phyloP scores from a whole-genome alignment of 2,888 invertebrate genomes.

The Chymomyza procnemis region DNA sequence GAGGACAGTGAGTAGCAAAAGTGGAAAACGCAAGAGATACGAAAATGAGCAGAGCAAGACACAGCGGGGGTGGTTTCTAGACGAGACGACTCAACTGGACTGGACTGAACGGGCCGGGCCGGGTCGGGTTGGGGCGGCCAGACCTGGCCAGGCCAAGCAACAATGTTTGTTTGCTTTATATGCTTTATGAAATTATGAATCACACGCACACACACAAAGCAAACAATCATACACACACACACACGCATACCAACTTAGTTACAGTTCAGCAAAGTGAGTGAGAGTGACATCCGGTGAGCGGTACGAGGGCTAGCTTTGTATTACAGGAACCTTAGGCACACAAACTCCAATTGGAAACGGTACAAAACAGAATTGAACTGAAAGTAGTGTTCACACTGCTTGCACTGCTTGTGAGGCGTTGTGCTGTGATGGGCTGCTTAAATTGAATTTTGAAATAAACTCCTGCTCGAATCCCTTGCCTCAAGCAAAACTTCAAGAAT shows the following conservation, averaged over 20 bases:
- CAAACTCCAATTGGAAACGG: too few relatives aligned
- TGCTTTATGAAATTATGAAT: slow-evolving; percentile 53
- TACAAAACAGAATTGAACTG: too few relatives aligned
- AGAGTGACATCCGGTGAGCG: slow-evolving; percentile 55
- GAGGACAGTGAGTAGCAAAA: slow-evolving; percentile 21
- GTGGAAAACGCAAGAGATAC: slow-evolving; percentile 15
- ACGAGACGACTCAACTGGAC: background rate
- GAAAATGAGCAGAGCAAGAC: slow-evolving; percentile 13
- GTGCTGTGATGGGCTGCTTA: too few relatives aligned
- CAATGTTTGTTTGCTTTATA: slow-evolving; percentile 36
- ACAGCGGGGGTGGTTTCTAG: slow-evolving; percentile 40
- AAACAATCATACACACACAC: background rate
- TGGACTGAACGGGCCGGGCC: too few relatives aligned
- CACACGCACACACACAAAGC: slow-evolving; percentile 27
- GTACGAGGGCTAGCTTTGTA: background rate
- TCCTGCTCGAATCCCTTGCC: too few relatives aligned
- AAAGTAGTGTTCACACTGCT: too few relatives aligned
- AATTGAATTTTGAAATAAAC: too few relatives aligned
- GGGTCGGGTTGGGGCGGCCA: too few relatives aligned
- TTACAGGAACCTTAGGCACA: background rate
- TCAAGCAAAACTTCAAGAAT: too few relatives aligned
- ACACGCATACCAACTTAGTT: background rate
- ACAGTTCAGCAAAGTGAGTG: slow-evolving; percentile 13
- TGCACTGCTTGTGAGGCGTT: too few relatives aligned
- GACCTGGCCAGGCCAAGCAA: slow-evolving; percentile 28